Base-by-base conservation (phyloP, 2,888 invertebrate genomes). In the Craniophora ligustri region DNA sequence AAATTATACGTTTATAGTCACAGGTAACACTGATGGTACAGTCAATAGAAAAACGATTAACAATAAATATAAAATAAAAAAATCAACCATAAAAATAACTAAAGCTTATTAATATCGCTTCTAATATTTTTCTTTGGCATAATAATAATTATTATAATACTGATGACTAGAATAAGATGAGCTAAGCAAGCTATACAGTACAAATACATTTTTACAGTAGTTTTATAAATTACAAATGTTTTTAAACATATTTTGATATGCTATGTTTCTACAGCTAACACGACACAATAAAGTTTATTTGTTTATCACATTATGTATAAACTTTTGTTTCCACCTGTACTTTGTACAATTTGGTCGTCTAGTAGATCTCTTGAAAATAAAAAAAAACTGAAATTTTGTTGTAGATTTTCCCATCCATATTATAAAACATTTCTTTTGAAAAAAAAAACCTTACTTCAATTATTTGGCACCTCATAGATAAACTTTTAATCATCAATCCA, bases 21-120 rank as follows among this genome's bases (percentile, higher is more conserved):
- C n/a, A n/a, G n/a, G n/a, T n/a, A n/a, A n/a, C n/a, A n/a, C n/a
- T n/a, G n/a, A n/a, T n/a, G n/a, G 40, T 61, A 65, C 44, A 58
- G 44, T 48, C 19, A 47, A 13, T 49, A 64, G 35, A 53, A 46
- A 62, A 61, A 57, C 19, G 21, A 36, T 53, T 46, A 63, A 57
- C 42, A 15, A 55, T 58, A 49, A 57, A 40, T 68, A 58, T 36
- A 64, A 74, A 68, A 67, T 75, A 74, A 78, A 76, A 78, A 74
- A 81, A 80, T 87, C 87, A 88, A 87, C 87, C 87, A 75, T 76
- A 79, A 81, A 73, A 83, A 79, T 65, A 83, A 84, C 64, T 78
- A 68, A 82, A 77, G 66, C 72, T 78, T 75, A 74, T 44, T 55
- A 59, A 72, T 76, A 75, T 71, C 55, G 58, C 67, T 72, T 72